phyloP scores from a whole-genome alignment of 2,113 vertebrate genomes.

The Burhinus bistriatus region DNA sequence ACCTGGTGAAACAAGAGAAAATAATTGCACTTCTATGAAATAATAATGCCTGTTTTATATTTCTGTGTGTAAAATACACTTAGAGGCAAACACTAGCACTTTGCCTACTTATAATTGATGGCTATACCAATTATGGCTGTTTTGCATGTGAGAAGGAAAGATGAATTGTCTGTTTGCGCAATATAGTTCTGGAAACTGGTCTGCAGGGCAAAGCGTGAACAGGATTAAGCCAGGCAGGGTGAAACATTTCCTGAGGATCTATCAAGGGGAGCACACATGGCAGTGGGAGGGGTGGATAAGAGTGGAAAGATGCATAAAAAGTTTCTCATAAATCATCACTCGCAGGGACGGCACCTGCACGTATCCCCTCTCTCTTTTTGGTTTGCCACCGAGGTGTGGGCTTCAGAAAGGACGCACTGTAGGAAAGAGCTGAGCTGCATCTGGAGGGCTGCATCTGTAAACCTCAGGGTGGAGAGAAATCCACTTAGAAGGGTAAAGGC shows the following conservation, averaged over 20 bases:
- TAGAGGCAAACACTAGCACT: not conserved
- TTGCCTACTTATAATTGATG: not conserved
- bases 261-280: not conserved
- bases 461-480: not conserved
- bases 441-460: not conserved
- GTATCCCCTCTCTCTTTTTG: not conserved
- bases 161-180: not conserved
- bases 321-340: not conserved
- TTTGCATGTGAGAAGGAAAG: not conserved
- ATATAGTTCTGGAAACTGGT: not conserved
- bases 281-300: not conserved
- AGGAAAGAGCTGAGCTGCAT: not conserved
- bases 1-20: not conserved
- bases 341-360: not conserved
- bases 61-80: not conserved
- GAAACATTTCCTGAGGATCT: not conserved
- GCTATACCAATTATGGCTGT: not conserved
- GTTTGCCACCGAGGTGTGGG: not conserved
- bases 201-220: not conserved
- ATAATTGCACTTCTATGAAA: not conserved
- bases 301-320: not conserved
- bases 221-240: not conserved
- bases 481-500: not conserved
- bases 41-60: not conserved
- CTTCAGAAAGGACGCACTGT: not conserved